Base-by-base conservation (phyloP, 2,797 vertebrate genomes). In the Austrolebias charrua region DNA sequence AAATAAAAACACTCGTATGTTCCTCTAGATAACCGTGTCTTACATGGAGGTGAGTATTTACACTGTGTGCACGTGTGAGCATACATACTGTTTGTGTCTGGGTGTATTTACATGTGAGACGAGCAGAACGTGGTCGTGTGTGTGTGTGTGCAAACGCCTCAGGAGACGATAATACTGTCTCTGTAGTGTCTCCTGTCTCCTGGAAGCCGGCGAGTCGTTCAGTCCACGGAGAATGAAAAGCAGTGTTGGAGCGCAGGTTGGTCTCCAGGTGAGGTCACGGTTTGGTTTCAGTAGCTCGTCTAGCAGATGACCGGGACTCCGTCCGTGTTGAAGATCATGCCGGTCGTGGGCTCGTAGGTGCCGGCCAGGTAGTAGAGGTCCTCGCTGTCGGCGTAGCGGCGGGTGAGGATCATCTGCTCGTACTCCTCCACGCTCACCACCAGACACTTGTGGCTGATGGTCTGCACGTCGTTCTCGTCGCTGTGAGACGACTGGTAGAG, bases 301-400 rank as follows among this genome's bases (percentile, higher is more conserved):
- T 87, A 98, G 92, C 97, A 99, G 91, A 98, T 94, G 83, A 99
- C 94, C 0, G 97, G 98, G 68, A 99, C 95, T 2, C 97, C 98
- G 0, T 98, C 96, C 0, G 97, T 98, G 89, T 96, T 98, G 91
- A 98, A 98, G 90, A 99, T 99, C 97, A 99, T 99, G 88, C 98
- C 98, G 0, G 98, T 99, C 76, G 97, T 99, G 86, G 98, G 98
- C 76, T 99, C 98, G 0, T 99, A 99, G 55, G 97, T 99, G 81
- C 98, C 98, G 1, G 97, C 98, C 86, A 99, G 93, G 92, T 99
- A 98, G 93, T 99, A 99, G 47, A 99, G 95, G 84, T 98, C 98
- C 80, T 99, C 97, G 43, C 96, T 97, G 92, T 99, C 97, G 61
- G 98, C 96, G 75, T 98, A 96, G 84, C 96, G 98, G 76, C 98